Percentiles rank a stretch among this genome's conserved stretches.
Conservation (phyloP, 2,888 invertebrate genomes). For the Orchesellides sinensis region DNA sequence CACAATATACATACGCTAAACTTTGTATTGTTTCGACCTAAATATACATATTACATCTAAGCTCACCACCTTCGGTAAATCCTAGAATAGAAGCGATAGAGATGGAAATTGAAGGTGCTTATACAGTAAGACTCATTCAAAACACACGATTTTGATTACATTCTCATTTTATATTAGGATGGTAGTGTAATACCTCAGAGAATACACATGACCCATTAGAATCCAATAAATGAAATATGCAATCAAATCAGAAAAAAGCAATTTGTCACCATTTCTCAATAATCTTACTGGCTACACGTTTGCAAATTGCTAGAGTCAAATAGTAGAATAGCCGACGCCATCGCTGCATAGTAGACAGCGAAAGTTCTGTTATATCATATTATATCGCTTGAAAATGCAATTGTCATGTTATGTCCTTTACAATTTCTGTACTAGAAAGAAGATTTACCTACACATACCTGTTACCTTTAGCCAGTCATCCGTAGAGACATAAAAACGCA, state of each 20-base stretch:
- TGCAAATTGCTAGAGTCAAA: background rate
- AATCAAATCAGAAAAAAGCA: constrained; percentile 44
- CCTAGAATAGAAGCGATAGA: no score
- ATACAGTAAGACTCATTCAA: no score
- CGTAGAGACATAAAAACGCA: background rate
- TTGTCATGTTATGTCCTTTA: background rate
- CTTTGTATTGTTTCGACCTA: no score
- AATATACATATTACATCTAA: no score
- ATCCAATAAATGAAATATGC: constrained; percentile 39
- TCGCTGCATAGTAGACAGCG: no score
- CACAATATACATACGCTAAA: no score
- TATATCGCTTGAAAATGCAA: no score
- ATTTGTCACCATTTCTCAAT: constrained; percentile 47
- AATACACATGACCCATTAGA: constrained; percentile 14
- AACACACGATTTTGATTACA: no score
- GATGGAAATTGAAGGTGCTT: no score
- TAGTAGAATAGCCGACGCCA: background rate
- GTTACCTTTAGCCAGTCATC: constrained; percentile 1
- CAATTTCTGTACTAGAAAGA: background rate
- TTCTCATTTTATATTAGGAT: no score
- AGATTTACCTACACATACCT: background rate
- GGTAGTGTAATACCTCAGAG: background rate
- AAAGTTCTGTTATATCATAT: background rate
- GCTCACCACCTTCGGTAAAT: no score
- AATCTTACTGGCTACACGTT: background rate